A percentile compares a stretch with the other conserved stretches of the same genome.
Conservation (phyloP, 2,797 vertebrate species). For the Leptoclinus maculatus region DNA sequence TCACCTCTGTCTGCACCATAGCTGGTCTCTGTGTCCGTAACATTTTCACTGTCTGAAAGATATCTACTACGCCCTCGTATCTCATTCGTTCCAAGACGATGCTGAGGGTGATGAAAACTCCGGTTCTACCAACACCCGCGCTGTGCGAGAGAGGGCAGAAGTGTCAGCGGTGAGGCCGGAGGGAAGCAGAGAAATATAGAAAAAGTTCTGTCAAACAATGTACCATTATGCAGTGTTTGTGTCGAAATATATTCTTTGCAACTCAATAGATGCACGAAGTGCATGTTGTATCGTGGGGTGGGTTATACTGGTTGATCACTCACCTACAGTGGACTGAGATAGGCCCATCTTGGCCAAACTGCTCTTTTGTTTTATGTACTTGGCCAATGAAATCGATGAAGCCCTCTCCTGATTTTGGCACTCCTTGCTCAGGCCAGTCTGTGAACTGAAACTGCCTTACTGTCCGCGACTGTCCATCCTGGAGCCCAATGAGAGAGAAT, state of each 20-base stretch:
- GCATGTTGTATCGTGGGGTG: not conserved
- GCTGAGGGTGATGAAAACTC: constrained; percentile 99
- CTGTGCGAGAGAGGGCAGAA: constrained; percentile 75
- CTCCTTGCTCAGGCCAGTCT: constrained; percentile 99
- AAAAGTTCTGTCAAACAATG: not conserved
- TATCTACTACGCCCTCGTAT: constrained; percentile 99
- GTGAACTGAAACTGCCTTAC: constrained; percentile 99
- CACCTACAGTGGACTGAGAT: constrained; percentile 99
- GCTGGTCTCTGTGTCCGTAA: constrained; percentile 98
- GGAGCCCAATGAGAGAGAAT: constrained; percentile 16
- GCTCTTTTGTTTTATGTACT: constrained; percentile 99
- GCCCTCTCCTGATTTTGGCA: constrained; percentile 99
- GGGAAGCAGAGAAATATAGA: constrained; percentile 10
- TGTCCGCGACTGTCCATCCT: constrained; percentile 99
- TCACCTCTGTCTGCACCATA: constrained; percentile 99
- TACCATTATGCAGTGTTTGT: not conserved
- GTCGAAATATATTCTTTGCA: not conserved
- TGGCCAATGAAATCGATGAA: constrained; percentile 99
- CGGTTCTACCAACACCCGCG: constrained; percentile 97
- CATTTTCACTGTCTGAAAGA: constrained; percentile 99
- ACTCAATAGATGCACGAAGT: not conserved
- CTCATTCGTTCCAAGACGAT: constrained; percentile 99
- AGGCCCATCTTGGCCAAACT: constrained; percentile 98
- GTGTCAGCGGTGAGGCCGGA: constrained; percentile 18
- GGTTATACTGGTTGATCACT: constrained; percentile 49